Base-by-base conservation (phyloP, 1,140 invertebrate genomes). In the Orius insidiosus region DNA sequence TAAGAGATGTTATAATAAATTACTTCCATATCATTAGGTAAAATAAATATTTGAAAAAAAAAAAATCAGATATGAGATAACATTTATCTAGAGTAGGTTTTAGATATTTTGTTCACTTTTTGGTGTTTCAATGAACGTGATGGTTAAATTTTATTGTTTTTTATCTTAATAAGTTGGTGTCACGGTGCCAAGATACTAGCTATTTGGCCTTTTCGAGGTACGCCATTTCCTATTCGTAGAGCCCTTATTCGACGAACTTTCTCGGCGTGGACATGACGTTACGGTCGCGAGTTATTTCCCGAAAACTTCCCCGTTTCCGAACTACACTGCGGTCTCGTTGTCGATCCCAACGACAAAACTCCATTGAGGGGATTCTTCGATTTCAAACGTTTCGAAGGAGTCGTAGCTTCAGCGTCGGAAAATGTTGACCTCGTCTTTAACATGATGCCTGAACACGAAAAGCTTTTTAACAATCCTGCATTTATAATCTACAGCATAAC, bases 321-420 rank as follows among this genome's bases (percentile, higher is more conserved):
- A 74, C 52, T 71, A 70, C 35, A 61, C 54, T 3, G 69, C 75
- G 50, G 53, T 72, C 13, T 52, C 18, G 5, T 32, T 10, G 39
- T 48, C 2, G 50, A 45, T 2, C 24, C 24, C 24, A 3, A 30
- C 19, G 1, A n/a, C n/a, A 10, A 43, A 32, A n/a, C 32, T 37
- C 1, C 18, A 48, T n/a, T 9, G 37, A 18, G 18, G 24, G 11
- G 52, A 52, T 24, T 11, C 46, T 9, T 40, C 43, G n/a, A 9
- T 50, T 5, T 35, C 31, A 1, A n/a, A 45, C 13, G 1, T 50
- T 8, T 7, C 33, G 5, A 14, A 39, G 3, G 30, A 31, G 16
- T 30, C 41, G 41, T 3, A 7, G 24, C 24, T 32, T 31, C 16
- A 15, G 44, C 9, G 7, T 45, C 10, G 9, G 24, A 24, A 24